phyloP scores from a whole-genome alignment of 2,797 vertebrate species.

The Crocodylus rhombifer region DNA sequence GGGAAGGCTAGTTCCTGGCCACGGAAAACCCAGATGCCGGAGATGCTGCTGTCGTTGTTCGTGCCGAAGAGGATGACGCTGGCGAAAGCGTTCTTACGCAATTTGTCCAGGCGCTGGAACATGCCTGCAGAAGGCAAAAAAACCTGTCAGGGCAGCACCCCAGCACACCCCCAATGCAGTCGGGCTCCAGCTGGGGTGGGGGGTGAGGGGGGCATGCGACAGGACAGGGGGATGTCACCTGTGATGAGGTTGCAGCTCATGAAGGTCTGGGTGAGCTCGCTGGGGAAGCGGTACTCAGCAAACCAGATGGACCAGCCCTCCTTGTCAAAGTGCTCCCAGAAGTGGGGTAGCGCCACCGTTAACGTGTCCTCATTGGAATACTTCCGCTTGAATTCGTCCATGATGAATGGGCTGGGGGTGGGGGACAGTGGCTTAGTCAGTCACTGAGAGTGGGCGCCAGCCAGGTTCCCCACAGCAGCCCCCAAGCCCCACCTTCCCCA shows the following conservation, averaged over 20 bases:
- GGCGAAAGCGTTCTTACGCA: slow-evolving; percentile 93
- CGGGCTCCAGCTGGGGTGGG: neutral
- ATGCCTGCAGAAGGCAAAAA: slow-evolving; percentile 73
- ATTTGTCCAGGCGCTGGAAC: slow-evolving; percentile 95
- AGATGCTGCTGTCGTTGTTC: slow-evolving; percentile 90
- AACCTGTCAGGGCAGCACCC: no score
- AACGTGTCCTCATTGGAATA: slow-evolving; percentile 96
- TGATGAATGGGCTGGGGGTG: slow-evolving; percentile 84
- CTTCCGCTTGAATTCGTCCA: slow-evolving; percentile 96
- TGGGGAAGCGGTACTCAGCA: slow-evolving; percentile 88
- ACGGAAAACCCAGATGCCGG: slow-evolving; percentile 93
- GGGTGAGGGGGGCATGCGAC: no score
- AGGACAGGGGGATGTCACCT: slow-evolving; percentile 74
- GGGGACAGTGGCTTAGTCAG: neutral
- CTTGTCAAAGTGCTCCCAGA: slow-evolving; percentile 93
- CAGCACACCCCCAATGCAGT: no score
- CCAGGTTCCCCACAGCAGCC: neutral
- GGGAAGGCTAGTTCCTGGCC: slow-evolving; percentile 92
- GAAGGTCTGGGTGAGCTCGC: slow-evolving; percentile 90
- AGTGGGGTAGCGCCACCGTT: slow-evolving; percentile 89
- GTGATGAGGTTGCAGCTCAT: slow-evolving; percentile 98
- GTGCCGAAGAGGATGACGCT: slow-evolving; percentile 91
- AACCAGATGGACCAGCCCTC: slow-evolving; percentile 95
- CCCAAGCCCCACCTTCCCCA: no score
- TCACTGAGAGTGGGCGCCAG: neutral